phyloP scores from a whole-genome alignment of 2,888 invertebrate species.

The Taphrorychus bicolor region DNA sequence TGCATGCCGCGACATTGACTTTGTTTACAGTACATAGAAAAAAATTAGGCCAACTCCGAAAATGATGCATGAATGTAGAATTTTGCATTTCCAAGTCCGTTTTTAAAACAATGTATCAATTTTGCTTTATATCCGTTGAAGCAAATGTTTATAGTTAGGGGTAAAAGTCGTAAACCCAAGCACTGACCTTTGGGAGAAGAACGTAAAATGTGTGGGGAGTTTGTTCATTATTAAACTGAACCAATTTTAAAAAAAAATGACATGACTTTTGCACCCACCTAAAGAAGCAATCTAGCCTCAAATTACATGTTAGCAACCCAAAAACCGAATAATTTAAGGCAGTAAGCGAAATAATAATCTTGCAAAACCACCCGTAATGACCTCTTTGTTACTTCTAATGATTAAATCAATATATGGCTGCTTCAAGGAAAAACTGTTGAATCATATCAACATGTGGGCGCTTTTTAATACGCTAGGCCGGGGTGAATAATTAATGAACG shows the following conservation, averaged over 20 bases:
- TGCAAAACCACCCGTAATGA: conserved; percentile 15
- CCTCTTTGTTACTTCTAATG: conserved; percentile 21
- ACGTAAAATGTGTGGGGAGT: not conserved
- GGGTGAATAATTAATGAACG: conserved; percentile 16
- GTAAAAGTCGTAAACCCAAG: not conserved
- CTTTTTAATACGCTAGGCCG: conserved; percentile 9
- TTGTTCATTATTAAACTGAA: not conserved
- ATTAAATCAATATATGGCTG: conserved; percentile 22
- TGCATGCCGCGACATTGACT: not conserved
- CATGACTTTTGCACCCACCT: not conserved
- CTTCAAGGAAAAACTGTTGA: conserved; percentile 29
- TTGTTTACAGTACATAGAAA: not conserved
- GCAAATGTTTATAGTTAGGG: not conserved
- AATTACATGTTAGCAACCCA: not conserved
- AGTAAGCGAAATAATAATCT: not conserved
- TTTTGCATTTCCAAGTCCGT: too few relatives aligned
- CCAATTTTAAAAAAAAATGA: too few relatives aligned
- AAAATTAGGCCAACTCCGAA: not conserved
- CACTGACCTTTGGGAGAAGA: not conserved
- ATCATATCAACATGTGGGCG: conserved; percentile 28
- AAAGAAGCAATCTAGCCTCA: too few relatives aligned
- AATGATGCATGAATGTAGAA: not conserved
- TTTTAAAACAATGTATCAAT: not conserved
- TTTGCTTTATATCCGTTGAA: too few relatives aligned
- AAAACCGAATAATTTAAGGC: not conserved